Conservation (phyloP, 2,797 vertebrate species). For the Microcaecilia unicolor region DNA sequence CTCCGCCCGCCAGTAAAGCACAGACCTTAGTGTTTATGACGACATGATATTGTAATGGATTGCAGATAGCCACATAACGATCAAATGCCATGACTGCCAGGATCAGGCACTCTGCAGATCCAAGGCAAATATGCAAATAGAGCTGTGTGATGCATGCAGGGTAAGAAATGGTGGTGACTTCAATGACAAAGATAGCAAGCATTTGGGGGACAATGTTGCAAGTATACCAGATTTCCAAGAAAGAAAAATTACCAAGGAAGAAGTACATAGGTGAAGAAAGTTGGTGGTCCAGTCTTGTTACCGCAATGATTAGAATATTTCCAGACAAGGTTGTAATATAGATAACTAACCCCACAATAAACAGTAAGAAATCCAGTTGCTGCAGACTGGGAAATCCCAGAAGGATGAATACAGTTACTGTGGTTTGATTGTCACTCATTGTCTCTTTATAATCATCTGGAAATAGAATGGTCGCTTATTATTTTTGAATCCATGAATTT, state of each 20-base stretch:
- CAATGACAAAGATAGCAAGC: slow-evolving; percentile 4
- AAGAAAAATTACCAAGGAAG: slow-evolving; percentile 3
- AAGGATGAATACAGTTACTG: slow-evolving; percentile 3
- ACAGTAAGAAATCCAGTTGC: background rate
- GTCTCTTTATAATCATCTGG: no score
- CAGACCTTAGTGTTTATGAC: slow-evolving; percentile 10
- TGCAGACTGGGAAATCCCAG: slow-evolving; percentile 1
- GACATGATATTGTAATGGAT: slow-evolving; percentile 8
- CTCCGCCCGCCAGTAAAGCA: no score
- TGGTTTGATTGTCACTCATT: slow-evolving; percentile 2
- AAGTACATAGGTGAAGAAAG: slow-evolving; percentile 12
- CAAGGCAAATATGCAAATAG: slow-evolving; percentile 2
- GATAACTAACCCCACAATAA: background rate
- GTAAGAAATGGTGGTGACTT: background rate
- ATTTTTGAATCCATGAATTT: no score
- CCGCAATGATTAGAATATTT: slow-evolving; percentile 7
- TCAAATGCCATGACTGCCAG: no score
- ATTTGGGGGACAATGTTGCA: slow-evolving; percentile 10
- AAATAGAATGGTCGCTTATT: no score
- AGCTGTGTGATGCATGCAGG: background rate
- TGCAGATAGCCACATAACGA: slow-evolving; percentile 8
- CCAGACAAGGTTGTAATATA: slow-evolving; percentile 3
- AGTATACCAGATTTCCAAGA: slow-evolving; percentile 2
- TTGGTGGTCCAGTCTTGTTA: slow-evolving; percentile 1
- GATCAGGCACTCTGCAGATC: slow-evolving; percentile 3